These are phyloP conservation scores for Palythoa grandiflora DNA, from an alignment of 92 coral and sea anemone genomes.

Conservation along the genomic window DNA sequence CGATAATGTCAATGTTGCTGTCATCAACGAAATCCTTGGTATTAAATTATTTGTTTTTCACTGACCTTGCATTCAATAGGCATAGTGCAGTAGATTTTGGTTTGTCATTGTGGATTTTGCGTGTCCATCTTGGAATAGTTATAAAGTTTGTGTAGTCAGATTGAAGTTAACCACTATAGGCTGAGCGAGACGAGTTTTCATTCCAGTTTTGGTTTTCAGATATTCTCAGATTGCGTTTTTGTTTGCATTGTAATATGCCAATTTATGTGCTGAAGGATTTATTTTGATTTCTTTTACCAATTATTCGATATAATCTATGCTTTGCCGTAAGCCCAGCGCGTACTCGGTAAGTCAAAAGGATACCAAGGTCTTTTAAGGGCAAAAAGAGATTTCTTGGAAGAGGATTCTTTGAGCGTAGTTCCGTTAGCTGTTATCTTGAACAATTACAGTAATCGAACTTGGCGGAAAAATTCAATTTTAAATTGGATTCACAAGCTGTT, in stretches of 20 bases:
- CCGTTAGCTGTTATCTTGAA: background rate
- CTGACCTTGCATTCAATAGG: background rate
- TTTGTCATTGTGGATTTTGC: background rate
- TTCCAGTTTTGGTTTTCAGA: background rate
- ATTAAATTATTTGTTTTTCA: background rate
- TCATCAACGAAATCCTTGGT: background rate
- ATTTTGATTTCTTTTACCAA: background rate
- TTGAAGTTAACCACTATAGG: background rate
- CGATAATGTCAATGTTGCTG: background rate
- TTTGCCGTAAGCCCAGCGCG: background rate
- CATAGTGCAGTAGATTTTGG: background rate
- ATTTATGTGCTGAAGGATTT: background rate
- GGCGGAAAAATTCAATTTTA: too few relatives aligned
- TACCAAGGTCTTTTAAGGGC: too few relatives aligned
- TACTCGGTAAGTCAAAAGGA: background rate
- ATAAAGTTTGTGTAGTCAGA: background rate
- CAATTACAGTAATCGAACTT: too few relatives aligned
- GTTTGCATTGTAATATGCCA: background rate
- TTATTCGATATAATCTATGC: background rate
- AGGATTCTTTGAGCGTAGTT: constrained; percentile 1
- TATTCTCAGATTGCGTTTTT: background rate
- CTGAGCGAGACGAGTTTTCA: background rate
- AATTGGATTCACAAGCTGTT: too few relatives aligned
- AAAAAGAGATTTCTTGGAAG: background rate
- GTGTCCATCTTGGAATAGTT: background rate